These are phyloP conservation scores for Anas capensis DNA, from an alignment of 2,797 vertebrate species.

Conservation along the genomic window DNA sequence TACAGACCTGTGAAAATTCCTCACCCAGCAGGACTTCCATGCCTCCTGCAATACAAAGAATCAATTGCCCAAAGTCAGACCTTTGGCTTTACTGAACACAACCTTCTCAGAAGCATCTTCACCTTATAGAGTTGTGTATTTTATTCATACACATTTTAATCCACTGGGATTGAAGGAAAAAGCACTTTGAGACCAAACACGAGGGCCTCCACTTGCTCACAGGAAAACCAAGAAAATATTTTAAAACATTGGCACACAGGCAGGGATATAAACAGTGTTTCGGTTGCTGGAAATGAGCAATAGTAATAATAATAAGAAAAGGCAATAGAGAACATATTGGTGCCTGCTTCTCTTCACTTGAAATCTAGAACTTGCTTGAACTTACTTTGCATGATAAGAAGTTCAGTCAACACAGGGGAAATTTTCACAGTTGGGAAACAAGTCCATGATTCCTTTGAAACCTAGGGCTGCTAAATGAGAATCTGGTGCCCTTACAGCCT, in stretches of 20 bases:
- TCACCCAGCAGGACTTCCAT: background rate
- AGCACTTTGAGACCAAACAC: background rate
- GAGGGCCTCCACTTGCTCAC: background rate
- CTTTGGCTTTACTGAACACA: constrained; percentile 31
- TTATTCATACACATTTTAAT: constrained; percentile 16
- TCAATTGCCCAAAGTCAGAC: background rate
- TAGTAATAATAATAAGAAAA: background rate
- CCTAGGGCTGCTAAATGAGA: background rate
- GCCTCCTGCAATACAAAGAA: background rate
- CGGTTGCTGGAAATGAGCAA: background rate
- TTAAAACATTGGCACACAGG: background rate
- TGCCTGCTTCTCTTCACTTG: background rate
- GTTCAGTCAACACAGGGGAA: background rate
- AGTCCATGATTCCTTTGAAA: background rate
- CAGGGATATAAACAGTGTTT: background rate
- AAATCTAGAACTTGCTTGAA: background rate
- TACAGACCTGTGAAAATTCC: constrained; percentile 31
- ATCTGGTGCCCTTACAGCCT: background rate
- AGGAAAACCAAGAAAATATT: background rate
- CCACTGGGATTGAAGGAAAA: background rate
- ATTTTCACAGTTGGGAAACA: background rate
- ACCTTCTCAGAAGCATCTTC: constrained; percentile 8
- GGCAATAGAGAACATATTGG: background rate
- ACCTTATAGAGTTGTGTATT: background rate
- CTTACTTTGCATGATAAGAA: background rate